These are phyloP conservation scores for Syngnathus rostellatus DNA, from an alignment of 2,797 vertebrate species.

Conservation along the genomic window DNA sequence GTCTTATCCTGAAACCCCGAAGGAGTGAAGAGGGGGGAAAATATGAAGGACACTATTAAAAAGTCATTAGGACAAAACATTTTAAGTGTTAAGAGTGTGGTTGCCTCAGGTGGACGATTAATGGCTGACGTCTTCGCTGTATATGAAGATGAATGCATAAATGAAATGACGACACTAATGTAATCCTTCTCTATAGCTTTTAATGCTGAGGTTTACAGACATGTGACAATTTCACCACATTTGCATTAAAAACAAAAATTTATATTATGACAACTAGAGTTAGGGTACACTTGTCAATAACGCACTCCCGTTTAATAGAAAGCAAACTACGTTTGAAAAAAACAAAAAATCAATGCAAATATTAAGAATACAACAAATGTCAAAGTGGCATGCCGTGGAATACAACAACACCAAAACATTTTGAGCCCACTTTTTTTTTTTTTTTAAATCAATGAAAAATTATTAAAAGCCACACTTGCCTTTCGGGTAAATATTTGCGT, in stretches of 20 bases:
- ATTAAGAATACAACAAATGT: background rate
- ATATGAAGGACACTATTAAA: background rate
- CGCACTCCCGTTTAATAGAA: background rate
- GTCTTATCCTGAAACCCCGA: background rate
- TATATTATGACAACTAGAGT: background rate
- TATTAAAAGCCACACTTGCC: background rate
- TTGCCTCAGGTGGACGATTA: background rate
- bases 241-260: background rate
- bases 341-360: background rate
- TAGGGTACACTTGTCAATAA: background rate
- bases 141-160: background rate
- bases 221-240: background rate
- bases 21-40: background rate
- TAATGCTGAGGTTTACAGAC: background rate
- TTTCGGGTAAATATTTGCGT: background rate
- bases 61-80: slow-evolving; percentile 1
- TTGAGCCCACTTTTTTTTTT: background rate
- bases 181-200: background rate
- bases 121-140: background rate
- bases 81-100: background rate
- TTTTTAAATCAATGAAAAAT: background rate
- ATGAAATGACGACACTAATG: background rate
- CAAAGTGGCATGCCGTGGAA: background rate
- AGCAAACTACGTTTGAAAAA: background rate
- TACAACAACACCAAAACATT: background rate